Percentiles rank a stretch among this genome's conserved stretches.
These are phyloP conservation scores for Teleopsis dalmanni DNA, from an alignment of 1,140 invertebrate genomes.

Conservation along the genomic window DNA sequence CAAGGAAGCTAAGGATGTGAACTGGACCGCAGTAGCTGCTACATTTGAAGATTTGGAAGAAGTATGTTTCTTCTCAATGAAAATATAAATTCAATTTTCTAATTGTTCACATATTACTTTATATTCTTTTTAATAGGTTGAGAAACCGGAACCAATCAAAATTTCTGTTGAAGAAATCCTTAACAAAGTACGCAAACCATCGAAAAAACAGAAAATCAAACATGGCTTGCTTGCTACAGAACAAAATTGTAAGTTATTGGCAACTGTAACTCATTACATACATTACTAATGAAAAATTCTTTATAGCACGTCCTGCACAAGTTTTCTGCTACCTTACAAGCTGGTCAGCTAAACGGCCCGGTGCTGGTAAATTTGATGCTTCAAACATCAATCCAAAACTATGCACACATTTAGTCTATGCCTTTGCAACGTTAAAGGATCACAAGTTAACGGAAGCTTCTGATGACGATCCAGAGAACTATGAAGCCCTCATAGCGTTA, in stretches of 20 bases:
- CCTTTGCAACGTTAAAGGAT: slow-evolving; percentile 83
- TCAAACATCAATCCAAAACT: slow-evolving; percentile 79
- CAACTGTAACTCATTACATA: not conserved
- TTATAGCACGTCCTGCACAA: slow-evolving; percentile 66
- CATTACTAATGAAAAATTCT: not conserved
- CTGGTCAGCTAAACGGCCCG: slow-evolving; percentile 85
- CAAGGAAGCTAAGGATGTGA: slow-evolving; percentile 73
- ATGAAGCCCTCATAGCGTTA: slow-evolving; percentile 71
- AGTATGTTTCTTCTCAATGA: slow-evolving; percentile 7
- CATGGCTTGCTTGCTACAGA: slow-evolving; percentile 43
- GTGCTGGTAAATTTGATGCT: slow-evolving; percentile 75
- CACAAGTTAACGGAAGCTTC: slow-evolving; percentile 68
- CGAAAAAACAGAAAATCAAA: slow-evolving; percentile 49
- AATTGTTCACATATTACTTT: not conserved
- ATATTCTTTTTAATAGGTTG: slow-evolving; percentile 22
- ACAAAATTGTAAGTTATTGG: slow-evolving; percentile 47
- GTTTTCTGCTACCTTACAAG: slow-evolving; percentile 91
- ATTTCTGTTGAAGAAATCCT: slow-evolving; percentile 69
- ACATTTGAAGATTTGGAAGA: slow-evolving; percentile 49
- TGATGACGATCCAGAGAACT: slow-evolving; percentile 76
- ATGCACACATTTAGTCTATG: slow-evolving; percentile 89
- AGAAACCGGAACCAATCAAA: slow-evolving; percentile 72
- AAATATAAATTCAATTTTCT: not conserved
- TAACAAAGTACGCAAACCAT: slow-evolving; percentile 57
- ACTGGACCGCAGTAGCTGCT: slow-evolving; percentile 70